Evolutionary conservation across 2,888 invertebrate genomes (phyloP).

Genomic region (Watsonalla binaria): DNA sequence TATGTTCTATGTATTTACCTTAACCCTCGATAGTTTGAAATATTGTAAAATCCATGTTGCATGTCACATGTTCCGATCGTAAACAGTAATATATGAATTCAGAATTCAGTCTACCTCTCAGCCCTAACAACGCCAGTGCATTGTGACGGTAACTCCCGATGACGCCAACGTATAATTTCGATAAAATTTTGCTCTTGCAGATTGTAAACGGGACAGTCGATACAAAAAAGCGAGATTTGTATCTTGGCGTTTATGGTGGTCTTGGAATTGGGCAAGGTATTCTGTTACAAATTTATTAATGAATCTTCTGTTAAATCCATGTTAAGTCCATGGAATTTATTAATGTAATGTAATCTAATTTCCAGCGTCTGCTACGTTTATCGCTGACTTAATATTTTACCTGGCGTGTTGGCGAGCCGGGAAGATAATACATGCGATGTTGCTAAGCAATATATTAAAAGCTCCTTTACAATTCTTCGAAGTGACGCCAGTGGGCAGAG

Average conservation of each 20-base stretch:
- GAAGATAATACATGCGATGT: slow-evolving; percentile 74
- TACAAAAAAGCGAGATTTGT: slow-evolving; percentile 83
- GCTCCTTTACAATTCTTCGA: slow-evolving; percentile 88
- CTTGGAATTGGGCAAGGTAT: slow-evolving; percentile 93
- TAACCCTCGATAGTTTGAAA: too few relatives aligned
- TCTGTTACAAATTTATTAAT: neutral
- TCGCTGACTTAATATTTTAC: slow-evolving; percentile 82
- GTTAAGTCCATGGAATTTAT: neutral
- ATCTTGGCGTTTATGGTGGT: slow-evolving; percentile 93
- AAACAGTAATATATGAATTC: too few relatives aligned
- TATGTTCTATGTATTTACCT: too few relatives aligned
- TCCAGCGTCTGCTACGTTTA: slow-evolving; percentile 82
- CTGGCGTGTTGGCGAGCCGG: slow-evolving; percentile 86
- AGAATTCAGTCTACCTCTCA: too few relatives aligned
- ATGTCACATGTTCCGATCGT: too few relatives aligned
- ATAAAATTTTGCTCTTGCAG: slow-evolving; percentile 23
- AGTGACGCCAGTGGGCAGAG: slow-evolving; percentile 86
- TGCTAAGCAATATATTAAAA: slow-evolving; percentile 81
- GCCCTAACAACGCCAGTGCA: too few relatives aligned
- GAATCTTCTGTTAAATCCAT: neutral
- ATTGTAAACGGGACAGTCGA: slow-evolving; percentile 77
- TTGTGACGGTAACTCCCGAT: too few relatives aligned
- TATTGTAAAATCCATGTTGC: too few relatives aligned
- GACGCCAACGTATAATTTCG: too few relatives aligned
- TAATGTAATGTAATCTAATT: neutral